Base-by-base conservation (phyloP, 2,888 invertebrate genomes). In the Embidobia sp. region DNA sequence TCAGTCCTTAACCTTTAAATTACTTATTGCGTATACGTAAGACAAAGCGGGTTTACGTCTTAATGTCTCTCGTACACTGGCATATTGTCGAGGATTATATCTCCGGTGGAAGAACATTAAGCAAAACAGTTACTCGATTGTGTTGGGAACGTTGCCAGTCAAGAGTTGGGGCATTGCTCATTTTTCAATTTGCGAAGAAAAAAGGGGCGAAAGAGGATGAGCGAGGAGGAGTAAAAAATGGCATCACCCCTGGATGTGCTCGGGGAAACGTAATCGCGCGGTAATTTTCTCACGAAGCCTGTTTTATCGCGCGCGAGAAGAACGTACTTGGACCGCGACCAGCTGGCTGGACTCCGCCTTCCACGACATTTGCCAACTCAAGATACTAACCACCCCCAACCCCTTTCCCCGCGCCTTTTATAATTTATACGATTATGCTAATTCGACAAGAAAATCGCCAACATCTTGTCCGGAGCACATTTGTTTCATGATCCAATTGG, bases 211-310 rank as follows among this genome's bases (percentile, higher is more conserved):
- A 35, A 55, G 37, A 53, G 46, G 31, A 31, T 26, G 13, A 51
- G 55, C 35, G 74, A 75, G 51, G 77, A 64, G 27, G 15, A 55
- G 27, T 19, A 59, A 46, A 67, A 67, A 76, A 57, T 16, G 37
- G 11, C 64, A 53, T 35, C 31, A 63, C 27, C 63, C 53, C 29
- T 51, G 77, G 42, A 77, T 76, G 76, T 81, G 78, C 75, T 82
- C 80, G 81, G 67, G 81, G 69, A 81, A 79, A 82, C 79, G 83
- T 84, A 85, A 86, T 87, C 85, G 82, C 79, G 82, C 81, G 82
- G 83, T 86, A 85, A 86, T 86, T 86, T 85, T 83, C 83, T 84
- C 84, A 81, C 82, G 84, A 83, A 83, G 79, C 79, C 81, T 79
- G 78, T 83, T 82, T 82, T 73, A 74, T 78, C 55, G 63, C 70